These are phyloP conservation scores for Sebastolobus altivelis DNA, from an alignment of 2,797 vertebrate genomes.

Conservation along the genomic window DNA sequence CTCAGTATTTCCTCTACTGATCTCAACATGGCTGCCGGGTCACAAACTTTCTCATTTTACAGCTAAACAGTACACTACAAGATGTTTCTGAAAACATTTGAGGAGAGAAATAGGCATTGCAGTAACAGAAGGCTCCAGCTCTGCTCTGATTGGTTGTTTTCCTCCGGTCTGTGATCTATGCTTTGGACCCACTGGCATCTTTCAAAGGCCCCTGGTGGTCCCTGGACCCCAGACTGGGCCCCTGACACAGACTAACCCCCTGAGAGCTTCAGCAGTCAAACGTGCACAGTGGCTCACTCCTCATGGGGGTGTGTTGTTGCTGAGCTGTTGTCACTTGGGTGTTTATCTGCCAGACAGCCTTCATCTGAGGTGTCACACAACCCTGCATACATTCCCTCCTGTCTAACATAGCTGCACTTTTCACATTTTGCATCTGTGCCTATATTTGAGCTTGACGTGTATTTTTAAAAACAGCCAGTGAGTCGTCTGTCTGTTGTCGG, in stretches of 20 bases:
- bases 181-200: not conserved
- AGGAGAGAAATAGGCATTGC: too few species aligned
- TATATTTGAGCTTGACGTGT: conserved; percentile 61
- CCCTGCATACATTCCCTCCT: conserved; percentile 45
- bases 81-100: too few species aligned
- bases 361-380: conserved; percentile 65
- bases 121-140: too few species aligned
- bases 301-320: conserved; percentile 19
- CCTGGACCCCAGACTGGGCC: conserved; percentile 1
- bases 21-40: too few species aligned
- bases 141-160: too few species aligned
- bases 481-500: conserved; percentile 14
- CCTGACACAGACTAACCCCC: conserved; percentile 9
- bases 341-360: conserved; percentile 61
- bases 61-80: too few species aligned
- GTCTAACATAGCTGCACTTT: conserved; percentile 66
- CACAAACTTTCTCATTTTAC: too few species aligned
- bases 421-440: conserved; percentile 68
- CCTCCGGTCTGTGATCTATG: not conserved
- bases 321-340: conserved; percentile 67
- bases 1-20: too few species aligned
- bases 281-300: not conserved
- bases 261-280: conserved; percentile 1
- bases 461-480: conserved; percentile 61
- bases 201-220: not conserved